Conservation (phyloP, 2,797 vertebrate genomes). For the Salmo trutta region DNA sequence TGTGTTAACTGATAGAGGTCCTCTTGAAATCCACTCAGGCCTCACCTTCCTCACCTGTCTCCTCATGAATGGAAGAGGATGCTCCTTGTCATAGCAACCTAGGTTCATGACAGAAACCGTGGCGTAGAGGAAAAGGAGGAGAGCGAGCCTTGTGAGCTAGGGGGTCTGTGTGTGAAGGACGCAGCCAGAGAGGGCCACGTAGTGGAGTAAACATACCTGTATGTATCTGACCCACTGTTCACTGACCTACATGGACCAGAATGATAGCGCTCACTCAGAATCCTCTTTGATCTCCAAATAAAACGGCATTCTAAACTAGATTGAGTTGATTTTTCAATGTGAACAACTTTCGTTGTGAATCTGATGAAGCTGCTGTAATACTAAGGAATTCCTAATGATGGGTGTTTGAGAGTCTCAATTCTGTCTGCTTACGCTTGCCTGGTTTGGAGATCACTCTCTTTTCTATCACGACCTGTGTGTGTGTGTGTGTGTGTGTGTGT, state of each 20-base stretch:
- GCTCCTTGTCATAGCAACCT: background rate
- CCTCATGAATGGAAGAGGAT: background rate
- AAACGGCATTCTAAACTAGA: no score
- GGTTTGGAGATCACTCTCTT: background rate
- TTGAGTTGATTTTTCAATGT: background rate
- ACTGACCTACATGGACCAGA: no score
- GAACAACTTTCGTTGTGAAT: background rate
- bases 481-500: background rate
- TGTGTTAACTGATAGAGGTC: no score
- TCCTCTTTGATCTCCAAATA: no score
- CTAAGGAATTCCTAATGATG: background rate
- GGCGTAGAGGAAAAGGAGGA: no score
- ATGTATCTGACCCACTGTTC: no score
- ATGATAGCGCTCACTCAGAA: no score
- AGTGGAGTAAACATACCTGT: no score
- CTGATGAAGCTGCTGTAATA: background rate
- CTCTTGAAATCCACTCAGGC: background rate
- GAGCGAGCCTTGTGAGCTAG: background rate
- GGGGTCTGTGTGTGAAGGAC: no score
- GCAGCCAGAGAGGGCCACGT: no score
- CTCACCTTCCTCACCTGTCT: background rate
- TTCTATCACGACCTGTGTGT: background rate
- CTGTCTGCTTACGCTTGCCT: background rate
- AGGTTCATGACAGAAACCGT: background rate
- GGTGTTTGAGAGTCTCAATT: background rate